Evolutionary conservation across 2,113 vertebrate genomes (phyloP).

Genomic region (Cyprinodon tularosa): DNA sequence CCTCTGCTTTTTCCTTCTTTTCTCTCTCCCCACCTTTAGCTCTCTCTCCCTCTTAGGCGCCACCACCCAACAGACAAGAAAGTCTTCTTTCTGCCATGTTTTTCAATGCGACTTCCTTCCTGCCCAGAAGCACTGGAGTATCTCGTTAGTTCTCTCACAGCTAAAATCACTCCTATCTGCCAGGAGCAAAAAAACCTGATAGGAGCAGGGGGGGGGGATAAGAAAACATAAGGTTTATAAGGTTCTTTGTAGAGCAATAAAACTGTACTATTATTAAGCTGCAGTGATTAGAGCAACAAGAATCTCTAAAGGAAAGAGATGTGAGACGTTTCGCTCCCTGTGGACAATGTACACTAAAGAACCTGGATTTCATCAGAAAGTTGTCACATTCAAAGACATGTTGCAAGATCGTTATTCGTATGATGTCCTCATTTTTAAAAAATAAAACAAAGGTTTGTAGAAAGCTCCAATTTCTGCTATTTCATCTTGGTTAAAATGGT

Average conservation of each 20-base stretch:
- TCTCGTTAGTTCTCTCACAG: conserved; percentile 78
- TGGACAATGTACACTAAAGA: conserved; percentile 61
- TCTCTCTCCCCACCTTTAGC: conserved; percentile 69
- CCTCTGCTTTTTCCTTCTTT: conserved; percentile 64
- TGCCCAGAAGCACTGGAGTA: conserved; percentile 78
- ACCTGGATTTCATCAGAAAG: conserved; percentile 64
- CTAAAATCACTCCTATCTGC: conserved; percentile 73
- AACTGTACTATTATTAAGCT: conserved; percentile 56
- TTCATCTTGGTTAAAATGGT: background rate
- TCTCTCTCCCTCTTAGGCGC: conserved; percentile 57
- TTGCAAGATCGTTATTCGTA: background rate
- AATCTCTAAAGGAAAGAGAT: conserved; percentile 37
- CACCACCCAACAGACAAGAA: conserved; percentile 79
- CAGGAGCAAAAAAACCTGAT: conserved; percentile 76
- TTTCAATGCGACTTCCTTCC: conserved; percentile 80
- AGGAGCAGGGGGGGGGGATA: conserved; percentile 15
- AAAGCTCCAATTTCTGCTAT: conserved; percentile 14
- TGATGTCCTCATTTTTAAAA: conserved; percentile 15
- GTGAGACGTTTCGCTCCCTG: conserved; percentile 61
- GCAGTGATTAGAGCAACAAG: conserved; percentile 64
- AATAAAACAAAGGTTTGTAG: conserved; percentile 14
- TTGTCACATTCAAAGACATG: conserved; percentile 34
- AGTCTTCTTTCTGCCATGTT: conserved; percentile 75
- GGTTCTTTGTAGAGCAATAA: conserved; percentile 55
- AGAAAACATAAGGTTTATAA: conserved; percentile 39